A percentile compares a stretch with the other conserved stretches of the same genome.
Evolutionary conservation across 2,113 vertebrate genomes (phyloP).

Genomic region (Pipra filicauda): DNA sequence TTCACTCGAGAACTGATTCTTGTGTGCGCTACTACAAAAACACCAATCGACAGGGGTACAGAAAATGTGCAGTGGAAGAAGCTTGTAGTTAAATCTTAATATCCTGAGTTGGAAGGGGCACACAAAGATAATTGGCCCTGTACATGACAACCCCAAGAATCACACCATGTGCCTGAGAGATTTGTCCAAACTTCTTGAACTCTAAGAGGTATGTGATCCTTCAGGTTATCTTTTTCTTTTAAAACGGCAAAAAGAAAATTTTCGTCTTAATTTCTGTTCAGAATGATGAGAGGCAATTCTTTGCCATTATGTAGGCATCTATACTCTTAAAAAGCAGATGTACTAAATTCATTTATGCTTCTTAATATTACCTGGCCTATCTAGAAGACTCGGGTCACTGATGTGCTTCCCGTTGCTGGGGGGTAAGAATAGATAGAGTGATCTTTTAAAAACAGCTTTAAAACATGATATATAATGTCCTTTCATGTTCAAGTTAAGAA

Average conservation of each 20-base stretch:
- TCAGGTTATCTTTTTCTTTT: background rate
- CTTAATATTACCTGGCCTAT: background rate
- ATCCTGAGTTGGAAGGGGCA: background rate
- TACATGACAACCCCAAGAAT: background rate
- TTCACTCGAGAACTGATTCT: background rate
- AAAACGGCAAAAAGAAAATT: background rate
- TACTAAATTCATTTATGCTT: background rate
- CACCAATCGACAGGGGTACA: background rate
- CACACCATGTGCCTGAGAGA: background rate
- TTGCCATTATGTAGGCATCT: background rate
- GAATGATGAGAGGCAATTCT: background rate
- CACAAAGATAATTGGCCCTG: background rate
- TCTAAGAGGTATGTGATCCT: background rate
- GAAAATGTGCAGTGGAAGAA: background rate
- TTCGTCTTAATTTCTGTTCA: background rate
- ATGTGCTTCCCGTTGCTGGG: background rate
- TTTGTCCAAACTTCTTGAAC: background rate
- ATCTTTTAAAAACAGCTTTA: background rate
- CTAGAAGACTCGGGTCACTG: background rate
- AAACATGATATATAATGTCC: background rate
- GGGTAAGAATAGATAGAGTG: accelerated
- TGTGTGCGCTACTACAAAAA: background rate
- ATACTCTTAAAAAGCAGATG: background rate
- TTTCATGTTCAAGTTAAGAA: background rate
- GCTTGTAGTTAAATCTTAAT: background rate